phyloP scores from a whole-genome alignment of 2,797 vertebrate genomes.

The Falco cherrug region DNA sequence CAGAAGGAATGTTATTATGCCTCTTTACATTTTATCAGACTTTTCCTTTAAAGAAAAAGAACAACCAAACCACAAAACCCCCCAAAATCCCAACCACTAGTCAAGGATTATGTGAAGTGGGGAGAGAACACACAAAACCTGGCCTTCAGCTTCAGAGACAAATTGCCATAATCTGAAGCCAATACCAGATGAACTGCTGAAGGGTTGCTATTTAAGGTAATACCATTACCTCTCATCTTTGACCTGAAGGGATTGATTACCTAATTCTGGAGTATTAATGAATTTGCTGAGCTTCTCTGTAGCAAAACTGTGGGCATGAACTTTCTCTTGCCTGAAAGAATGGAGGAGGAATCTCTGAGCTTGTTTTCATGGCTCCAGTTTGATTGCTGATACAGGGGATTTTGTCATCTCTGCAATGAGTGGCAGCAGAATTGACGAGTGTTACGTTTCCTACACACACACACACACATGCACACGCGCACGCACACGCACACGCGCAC shows the following conservation, averaged over 20 bases:
- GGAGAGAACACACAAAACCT: not conserved
- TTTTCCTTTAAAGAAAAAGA: not conserved
- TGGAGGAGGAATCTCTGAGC: not conserved
- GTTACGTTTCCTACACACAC: not conserved
- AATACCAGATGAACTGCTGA: slow-evolving; percentile 26
- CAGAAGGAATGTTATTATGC: not conserved
- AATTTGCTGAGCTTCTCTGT: slow-evolving; percentile 42
- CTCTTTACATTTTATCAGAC: not conserved
- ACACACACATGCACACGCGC: no score
- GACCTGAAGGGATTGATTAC: slow-evolving; percentile 54
- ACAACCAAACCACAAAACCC: accelerated
- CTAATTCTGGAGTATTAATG: slow-evolving; percentile 34
- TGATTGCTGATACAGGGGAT: not conserved
- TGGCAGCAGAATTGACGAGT: not conserved
- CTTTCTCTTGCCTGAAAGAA: slow-evolving; percentile 22
- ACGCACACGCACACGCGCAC: no score
- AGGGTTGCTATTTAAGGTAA: slow-evolving; percentile 14
- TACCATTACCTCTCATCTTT: slow-evolving; percentile 42
- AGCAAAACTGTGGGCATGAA: slow-evolving; percentile 28
- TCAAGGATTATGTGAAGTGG: not conserved
- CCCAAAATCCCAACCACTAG: not conserved
- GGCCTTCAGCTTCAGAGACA: not conserved
- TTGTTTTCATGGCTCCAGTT: not conserved
- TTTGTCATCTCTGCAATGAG: slow-evolving; percentile 14
- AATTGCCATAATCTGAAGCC: slow-evolving; percentile 1